Percentiles rank a stretch among this genome's conserved stretches.
Evolutionary conservation across 2,888 invertebrate genomes (phyloP).

Genomic region (Fabriciana adippe): DNA sequence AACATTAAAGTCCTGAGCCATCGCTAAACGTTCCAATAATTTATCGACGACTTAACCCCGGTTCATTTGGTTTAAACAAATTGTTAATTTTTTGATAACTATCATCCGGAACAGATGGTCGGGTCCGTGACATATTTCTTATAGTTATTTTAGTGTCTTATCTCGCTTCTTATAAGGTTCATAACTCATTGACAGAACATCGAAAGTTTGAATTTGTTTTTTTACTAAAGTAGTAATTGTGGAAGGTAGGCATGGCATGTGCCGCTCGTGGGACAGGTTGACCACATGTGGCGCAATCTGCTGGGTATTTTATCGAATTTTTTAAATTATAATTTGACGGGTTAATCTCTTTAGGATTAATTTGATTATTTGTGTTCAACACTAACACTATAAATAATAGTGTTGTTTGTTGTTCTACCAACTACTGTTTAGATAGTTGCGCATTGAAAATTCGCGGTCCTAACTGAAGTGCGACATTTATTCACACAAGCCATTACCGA

Average conservation of each 20-base stretch:
- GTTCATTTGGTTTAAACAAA: constrained; percentile 82
- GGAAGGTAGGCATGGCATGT: constrained; percentile 77
- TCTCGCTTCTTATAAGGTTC: constrained; percentile 25
- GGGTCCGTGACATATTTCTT: constrained; percentile 44
- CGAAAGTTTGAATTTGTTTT: constrained; percentile 60
- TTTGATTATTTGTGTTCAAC: constrained; percentile 60
- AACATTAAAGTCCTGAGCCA: constrained; percentile 69
- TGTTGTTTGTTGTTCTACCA: constrained; percentile 3
- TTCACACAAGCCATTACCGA: constrained; percentile 70
- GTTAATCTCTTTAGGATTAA: constrained; percentile 62
- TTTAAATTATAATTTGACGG: constrained; percentile 69
- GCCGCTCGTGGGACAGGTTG: constrained; percentile 80
- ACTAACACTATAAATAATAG: constrained; percentile 53
- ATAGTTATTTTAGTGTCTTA: constrained; percentile 45
- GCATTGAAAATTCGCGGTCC: constrained; percentile 5
- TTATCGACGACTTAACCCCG: constrained; percentile 75
- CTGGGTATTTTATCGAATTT: constrained; percentile 70
- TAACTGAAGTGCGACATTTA: constrained; percentile 67
- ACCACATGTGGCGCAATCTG: constrained; percentile 80
- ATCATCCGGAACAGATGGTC: constrained; percentile 80
- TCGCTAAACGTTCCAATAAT: constrained; percentile 74
- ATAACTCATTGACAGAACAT: constrained; percentile 29
- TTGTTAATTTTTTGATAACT: constrained; percentile 82
- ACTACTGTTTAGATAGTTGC: constrained; percentile 23
- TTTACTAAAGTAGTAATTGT: constrained; percentile 70